Conservation (phyloP, 2,888 invertebrate species). For the Tipula confusa region DNA sequence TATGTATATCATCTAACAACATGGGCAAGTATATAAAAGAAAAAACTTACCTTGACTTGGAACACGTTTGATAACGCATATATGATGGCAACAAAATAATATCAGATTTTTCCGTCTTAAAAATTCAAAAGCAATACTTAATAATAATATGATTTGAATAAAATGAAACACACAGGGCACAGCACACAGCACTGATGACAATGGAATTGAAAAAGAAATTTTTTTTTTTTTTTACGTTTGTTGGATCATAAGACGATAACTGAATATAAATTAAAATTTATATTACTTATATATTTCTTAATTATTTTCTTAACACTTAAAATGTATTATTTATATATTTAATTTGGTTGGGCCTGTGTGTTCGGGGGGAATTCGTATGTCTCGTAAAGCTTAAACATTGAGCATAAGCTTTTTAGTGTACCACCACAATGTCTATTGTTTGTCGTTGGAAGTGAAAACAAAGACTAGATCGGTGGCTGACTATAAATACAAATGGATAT, state of each 20-base stretch:
- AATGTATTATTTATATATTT: no score
- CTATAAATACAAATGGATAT: no score
- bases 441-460: no score
- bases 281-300: not conserved
- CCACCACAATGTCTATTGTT: no score
- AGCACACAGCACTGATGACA: not conserved
- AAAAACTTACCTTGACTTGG: not conserved
- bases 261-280: constrained; percentile 20
- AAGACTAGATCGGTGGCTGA: no score
- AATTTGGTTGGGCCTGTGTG: no score
- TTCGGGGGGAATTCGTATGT: no score
- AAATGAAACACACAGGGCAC: not conserved
- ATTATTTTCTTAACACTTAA: constrained; percentile 15
- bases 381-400: no score
- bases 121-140: not conserved
- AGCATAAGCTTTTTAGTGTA: no score
- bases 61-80: constrained; percentile 8
- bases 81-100: not conserved
- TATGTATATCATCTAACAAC: not conserved
- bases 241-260: constrained; percentile 20
- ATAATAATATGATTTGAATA: not conserved
- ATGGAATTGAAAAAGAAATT: constrained; percentile 7
- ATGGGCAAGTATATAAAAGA: no score
- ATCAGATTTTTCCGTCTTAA: not conserved
- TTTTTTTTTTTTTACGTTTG: not conserved